Conservation (phyloP, 2,113 vertebrate species). For the Pelmatolapia mariae region DNA sequence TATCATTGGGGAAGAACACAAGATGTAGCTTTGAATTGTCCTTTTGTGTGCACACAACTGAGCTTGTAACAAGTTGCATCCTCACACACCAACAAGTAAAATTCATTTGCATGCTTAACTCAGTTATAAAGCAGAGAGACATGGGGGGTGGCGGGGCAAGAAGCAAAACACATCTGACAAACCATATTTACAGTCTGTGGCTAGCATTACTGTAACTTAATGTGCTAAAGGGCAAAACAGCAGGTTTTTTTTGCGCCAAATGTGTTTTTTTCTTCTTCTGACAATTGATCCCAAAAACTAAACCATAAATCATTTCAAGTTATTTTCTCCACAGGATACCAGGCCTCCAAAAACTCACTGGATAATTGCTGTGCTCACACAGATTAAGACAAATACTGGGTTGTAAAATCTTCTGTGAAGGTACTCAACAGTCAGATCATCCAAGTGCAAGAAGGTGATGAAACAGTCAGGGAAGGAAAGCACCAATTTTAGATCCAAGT, state of each 20-base stretch:
- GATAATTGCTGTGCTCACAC: not conserved
- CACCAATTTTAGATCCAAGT: conserved; percentile 42
- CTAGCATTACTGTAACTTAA: not conserved
- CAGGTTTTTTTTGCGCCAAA: not conserved
- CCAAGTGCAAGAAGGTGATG: conserved; percentile 18
- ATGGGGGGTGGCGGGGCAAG: not conserved
- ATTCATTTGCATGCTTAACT: conserved; percentile 20
- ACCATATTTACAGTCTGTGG: not conserved
- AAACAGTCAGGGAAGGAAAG: conserved; percentile 24
- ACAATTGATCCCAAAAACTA: not conserved
- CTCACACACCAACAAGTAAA: conserved; percentile 26
- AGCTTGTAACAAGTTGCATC: conserved; percentile 26
- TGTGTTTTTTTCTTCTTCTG: not conserved
- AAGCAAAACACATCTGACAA: not conserved
- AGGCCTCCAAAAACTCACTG: not conserved
- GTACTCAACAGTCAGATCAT: not conserved
- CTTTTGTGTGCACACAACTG: conserved; percentile 24
- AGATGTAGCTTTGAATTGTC: conserved; percentile 26
- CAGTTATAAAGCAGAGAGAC: not conserved
- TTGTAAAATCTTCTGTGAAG: not conserved
- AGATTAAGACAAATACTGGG: not conserved
- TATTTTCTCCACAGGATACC: not conserved
- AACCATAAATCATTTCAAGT: not conserved
- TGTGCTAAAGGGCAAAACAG: not conserved
- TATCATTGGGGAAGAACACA: conserved; percentile 16